Base-by-base conservation (phyloP, 1,140 invertebrate genomes). In the Frieseomelitta varia region DNA sequence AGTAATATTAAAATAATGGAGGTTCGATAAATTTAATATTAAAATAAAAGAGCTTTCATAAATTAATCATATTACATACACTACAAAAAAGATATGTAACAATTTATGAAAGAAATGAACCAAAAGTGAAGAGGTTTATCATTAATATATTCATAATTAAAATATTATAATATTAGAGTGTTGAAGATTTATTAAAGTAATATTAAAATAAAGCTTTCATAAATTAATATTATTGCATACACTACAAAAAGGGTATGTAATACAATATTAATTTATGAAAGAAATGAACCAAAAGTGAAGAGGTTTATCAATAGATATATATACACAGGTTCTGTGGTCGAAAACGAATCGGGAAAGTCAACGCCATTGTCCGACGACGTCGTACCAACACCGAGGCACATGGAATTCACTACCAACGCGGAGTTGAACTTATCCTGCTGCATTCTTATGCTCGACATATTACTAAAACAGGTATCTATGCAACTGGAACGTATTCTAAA, bases 381-480 rank as follows among this genome's bases (percentile, higher is more conserved):
- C 93, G 95, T 95, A 1, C 95, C 96, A 19, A 95, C 95, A 4
- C 95, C 95, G n/a, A 94, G 95, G 76, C 96, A 96, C 87, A 95
- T 95, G 34, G 96, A 96, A 92, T 96, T 96, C 85, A 95, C 96
- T 55, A 96, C 95, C 0, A 96, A 97, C 86, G 95, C 96, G 30
- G 97, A 97, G 89, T 95, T 97, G 56, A 98, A 98, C 93, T 95
- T 99, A 14, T 98, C 98, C 8, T 99, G 99, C 91, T 99, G 98
- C 93, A 98, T 99, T 85, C 96, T 99, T 4, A 99, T 99, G 98
- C 95, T 99, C 78, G 99, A 99, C 93, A 97, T 99, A 86, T 94
- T 99, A 61, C 94, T 99, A 8, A 99, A 99, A 95, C 99, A 99
- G 96, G 97, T 98, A 47, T 47, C 39, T 47, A 47, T 8, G 8